These are phyloP conservation scores for Drosophila triauraria DNA, from an alignment of 1,140 invertebrate genomes.

Conservation along the genomic window DNA sequence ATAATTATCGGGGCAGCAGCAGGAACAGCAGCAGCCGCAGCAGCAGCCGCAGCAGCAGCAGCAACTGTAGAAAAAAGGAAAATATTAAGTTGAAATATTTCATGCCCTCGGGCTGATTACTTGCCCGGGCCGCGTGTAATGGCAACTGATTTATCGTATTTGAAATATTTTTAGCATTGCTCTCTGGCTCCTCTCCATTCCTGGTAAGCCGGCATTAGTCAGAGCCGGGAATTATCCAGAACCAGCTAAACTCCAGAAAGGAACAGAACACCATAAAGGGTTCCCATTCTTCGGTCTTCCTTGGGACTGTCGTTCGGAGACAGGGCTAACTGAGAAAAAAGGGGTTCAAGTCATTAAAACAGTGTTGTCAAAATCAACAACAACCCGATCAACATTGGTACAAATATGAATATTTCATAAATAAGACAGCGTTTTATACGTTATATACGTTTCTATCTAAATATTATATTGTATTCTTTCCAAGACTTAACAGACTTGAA, in stretches of 20 bases:
- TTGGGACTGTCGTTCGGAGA: slow-evolving; percentile 7
- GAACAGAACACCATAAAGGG: background rate
- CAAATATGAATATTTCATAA: background rate
- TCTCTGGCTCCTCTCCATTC: slow-evolving; percentile 9
- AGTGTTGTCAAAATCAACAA: background rate
- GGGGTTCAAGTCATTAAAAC: background rate
- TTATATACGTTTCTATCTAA: too few species aligned
- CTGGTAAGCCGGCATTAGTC: slow-evolving; percentile 38
- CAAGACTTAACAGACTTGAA: background rate
- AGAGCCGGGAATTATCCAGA: slow-evolving; percentile 29
- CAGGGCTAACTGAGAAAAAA: background rate
- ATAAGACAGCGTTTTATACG: background rate
- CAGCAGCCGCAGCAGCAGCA: background rate
- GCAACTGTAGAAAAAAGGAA: slow-evolving; percentile 31
- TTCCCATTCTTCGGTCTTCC: slow-evolving; percentile 3
- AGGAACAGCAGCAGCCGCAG: slow-evolving; percentile 17
- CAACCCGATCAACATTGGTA: too few species aligned
- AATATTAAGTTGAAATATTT: slow-evolving; percentile 70
- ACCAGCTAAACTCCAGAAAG: background rate
- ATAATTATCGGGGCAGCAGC: slow-evolving; percentile 61
- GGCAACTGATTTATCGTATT: slow-evolving; percentile 68
- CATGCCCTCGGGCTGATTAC: slow-evolving; percentile 49
- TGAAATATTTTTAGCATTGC: slow-evolving; percentile 66
- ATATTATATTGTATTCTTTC: background rate
- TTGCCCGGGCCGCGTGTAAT: slow-evolving; percentile 50